phyloP scores from a whole-genome alignment of 2,888 invertebrate species.

The Andrena flavipes region DNA sequence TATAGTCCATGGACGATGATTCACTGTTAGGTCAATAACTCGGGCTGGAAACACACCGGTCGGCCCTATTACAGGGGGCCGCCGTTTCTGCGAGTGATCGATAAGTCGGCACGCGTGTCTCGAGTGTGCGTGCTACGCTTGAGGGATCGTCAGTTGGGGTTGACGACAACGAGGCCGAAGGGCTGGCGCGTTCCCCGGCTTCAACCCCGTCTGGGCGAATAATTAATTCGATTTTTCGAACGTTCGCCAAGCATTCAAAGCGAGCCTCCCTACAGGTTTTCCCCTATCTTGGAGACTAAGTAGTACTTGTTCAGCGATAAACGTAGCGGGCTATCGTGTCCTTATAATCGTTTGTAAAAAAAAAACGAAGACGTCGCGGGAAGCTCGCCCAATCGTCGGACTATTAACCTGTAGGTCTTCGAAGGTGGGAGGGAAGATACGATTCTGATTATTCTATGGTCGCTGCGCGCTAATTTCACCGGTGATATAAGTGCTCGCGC shows the following conservation, averaged over 20 bases:
- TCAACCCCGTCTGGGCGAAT: conserved; percentile 59
- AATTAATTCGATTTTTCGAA: conserved; percentile 69
- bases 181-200: conserved; percentile 42
- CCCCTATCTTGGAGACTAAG: not conserved
- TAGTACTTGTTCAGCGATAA: no score
- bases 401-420: not conserved
- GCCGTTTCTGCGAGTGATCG: conserved; percentile 74
- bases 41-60: conserved; percentile 65
- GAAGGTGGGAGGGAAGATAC: not conserved
- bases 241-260: conserved; percentile 23
- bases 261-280: conserved; percentile 7
- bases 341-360: not conserved
- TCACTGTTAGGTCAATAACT: conserved; percentile 80
- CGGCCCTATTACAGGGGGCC: conserved; percentile 63
- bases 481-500: conserved; percentile 8
- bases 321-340: no score
- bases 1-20: conserved; percentile 69
- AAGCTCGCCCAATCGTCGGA: not conserved
- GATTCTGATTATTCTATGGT: not conserved
- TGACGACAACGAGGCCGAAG: conserved; percentile 47
- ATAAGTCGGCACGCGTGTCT: conserved; percentile 70
- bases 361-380: not conserved
- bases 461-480: conserved; percentile 14
- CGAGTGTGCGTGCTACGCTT: conserved; percentile 46
- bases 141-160: conserved; percentile 63